Evolutionary conservation across 35 echinoderm and acorn worm genomes (phyloP), one percentile per base, ranked within the genome.

Genomic region (Ophioderma brevispina): DNA sequence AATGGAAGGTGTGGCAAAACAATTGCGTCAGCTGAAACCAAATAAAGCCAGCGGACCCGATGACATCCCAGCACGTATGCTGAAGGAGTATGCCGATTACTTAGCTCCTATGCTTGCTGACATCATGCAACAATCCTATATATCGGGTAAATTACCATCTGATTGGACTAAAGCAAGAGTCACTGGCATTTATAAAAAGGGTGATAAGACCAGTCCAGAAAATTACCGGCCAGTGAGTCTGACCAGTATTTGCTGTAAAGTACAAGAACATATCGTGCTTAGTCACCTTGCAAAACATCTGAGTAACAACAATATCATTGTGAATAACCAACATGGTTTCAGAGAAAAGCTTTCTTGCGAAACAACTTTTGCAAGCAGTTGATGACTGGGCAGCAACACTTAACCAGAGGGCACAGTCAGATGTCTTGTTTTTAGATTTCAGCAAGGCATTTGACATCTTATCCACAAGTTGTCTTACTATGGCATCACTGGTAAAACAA

Each of bases 191-290:
- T 4, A 17, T 46, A 4, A 46, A 17, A 46, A 46, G 17, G 41
- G 41, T 46, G 41, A 46, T 46, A 46, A 70, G 23, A 70, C 17
- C 59, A 70, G 23, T 25, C 59, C 49, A 52, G 13, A 87, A 92
- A 19, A 82, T 64, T 38, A n/a, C n/a, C 40, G 82, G 37, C 83
- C 90, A 31, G 87, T 92, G 28, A 80, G 75, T 35, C 78, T 92
- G 10, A 92, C 83, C 33, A 80, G 90, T 37, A 85, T 92, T 78
- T 87, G 75, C 84, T 92, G 84, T 36, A 92, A 92, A 50, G 36
- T 92, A n/a, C 41, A 88, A 79, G 83, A 92, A 41, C 90, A 92
- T 76, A 87, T 92, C 17, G 46, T 92, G 28, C 39, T 79, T 32
- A 92, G 82, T 80, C 83, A 92, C 49, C 55, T 92, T 19, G 50